Conservation (phyloP, 1,140 invertebrate species). For the Episyrphus balteatus region DNA sequence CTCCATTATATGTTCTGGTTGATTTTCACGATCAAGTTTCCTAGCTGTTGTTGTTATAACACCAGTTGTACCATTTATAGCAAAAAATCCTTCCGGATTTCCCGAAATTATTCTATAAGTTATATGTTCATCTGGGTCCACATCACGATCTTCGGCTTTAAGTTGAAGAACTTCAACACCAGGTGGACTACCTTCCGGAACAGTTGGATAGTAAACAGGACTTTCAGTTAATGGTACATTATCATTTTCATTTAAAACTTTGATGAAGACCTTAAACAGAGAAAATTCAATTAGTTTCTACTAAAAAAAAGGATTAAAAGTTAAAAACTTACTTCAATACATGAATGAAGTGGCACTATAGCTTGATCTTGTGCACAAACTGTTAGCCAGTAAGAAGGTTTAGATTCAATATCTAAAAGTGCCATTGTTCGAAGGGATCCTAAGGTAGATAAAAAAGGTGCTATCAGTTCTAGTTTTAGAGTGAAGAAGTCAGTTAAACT, state of each 20-base stretch:
- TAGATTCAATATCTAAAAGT: conserved; percentile 78
- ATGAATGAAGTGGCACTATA: conserved; percentile 71
- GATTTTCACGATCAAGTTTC: conserved; percentile 73
- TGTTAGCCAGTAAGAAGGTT: conserved; percentile 84
- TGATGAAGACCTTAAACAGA: conserved; percentile 72
- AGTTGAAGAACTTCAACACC: conserved; percentile 66
- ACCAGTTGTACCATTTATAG: conserved; percentile 72
- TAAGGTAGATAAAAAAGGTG: conserved; percentile 38
- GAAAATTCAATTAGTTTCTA: neutral
- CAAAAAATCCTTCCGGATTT: conserved; percentile 82
- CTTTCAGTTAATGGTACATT: conserved; percentile 77
- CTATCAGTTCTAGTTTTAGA: neutral
- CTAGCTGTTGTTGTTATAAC: conserved; percentile 70
- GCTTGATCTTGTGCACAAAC: conserved; percentile 84
- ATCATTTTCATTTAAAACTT: conserved; percentile 86
- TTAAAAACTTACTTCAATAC: conserved; percentile 55
- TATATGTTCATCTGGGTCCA: conserved; percentile 52
- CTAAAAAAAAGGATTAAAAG: neutral
- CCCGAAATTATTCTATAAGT: conserved; percentile 77
- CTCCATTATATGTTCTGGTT: conserved; percentile 74
- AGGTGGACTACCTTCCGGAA: conserved; percentile 71
- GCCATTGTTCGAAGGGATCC: conserved; percentile 73
- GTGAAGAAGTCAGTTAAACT: conserved; percentile 17
- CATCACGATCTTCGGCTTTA: conserved; percentile 69
- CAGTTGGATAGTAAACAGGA: conserved; percentile 72